Base-by-base conservation (phyloP, 2,888 invertebrate species). In the Sepiola atlantica region DNA sequence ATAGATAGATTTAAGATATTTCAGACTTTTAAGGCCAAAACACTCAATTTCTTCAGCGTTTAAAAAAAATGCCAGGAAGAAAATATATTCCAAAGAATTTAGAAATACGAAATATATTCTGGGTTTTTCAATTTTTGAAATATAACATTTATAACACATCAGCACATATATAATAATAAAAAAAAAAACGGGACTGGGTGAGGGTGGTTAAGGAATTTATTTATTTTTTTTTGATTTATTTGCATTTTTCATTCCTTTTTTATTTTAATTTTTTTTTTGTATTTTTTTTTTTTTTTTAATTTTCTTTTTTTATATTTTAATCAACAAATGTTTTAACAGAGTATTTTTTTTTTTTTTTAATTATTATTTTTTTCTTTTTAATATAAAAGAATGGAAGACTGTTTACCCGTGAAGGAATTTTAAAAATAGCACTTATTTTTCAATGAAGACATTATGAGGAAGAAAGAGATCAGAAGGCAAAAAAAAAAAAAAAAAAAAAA, bases 381-480 rank as follows among this genome's bases (percentile, higher is more conserved):
- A 77, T 32, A 77, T 45, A 45, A 45, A 77, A 77, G 77, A 77
- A 1, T 77, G 77, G 77, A 77, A 77, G 77, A 77, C 77, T 77
- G 12, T 77, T 77, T 77, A 77, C 77, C 32, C 77, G n/a, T 77
- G 77, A 77, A 77, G 77, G 77, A 77, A 45, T 45, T 45, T n/a
- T 16, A 77, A 77, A 61, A 77, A 77, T 77, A 77, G 77, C 77
- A 77, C 77, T 77, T 77, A 77, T 77, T 77, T 61, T 45, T 77
- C 77, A 77, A 77, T 77, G n/a, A 77, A 77, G 32, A 77, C 14
- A 77, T 77, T 45, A 45, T 45, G 45, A 45, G 45, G 4, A 45
- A 45, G 8, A 8, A 45, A 45, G 45, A 45, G 8, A 45, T 45
- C 8, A 8, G 8, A 45, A 45, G 8, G 8, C 2, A 45, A 45